Percentiles rank a stretch among this genome's conserved stretches.
Conservation (phyloP, 2,888 invertebrate species). For the Lycocerus yunnanus region DNA sequence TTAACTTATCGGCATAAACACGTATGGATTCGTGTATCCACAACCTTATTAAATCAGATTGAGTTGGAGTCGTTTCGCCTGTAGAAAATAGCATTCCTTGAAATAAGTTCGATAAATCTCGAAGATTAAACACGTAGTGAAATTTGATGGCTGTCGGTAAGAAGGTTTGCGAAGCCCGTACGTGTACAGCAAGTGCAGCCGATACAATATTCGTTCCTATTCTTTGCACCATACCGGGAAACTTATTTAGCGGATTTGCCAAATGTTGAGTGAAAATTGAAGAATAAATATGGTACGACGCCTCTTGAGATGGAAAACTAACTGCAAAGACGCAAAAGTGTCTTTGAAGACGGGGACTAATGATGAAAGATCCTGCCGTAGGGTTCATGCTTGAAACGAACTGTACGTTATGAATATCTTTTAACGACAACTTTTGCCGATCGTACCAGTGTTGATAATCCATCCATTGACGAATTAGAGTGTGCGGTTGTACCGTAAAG, state of each 20-base stretch:
- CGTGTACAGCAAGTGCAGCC: slow-evolving; percentile 77
- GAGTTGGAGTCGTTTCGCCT: slow-evolving; percentile 71
- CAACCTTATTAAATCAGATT: slow-evolving; percentile 74
- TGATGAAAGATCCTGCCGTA: slow-evolving; percentile 92
- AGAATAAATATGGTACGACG: slow-evolving; percentile 81
- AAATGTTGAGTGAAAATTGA: slow-evolving; percentile 82
- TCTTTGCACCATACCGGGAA: slow-evolving; percentile 63
- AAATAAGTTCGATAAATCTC: slow-evolving; percentile 92
- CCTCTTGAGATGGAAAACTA: slow-evolving; percentile 84
- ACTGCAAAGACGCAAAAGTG: slow-evolving; percentile 88
- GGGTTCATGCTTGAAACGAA: slow-evolving; percentile 97
- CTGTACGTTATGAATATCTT: slow-evolving; percentile 92
- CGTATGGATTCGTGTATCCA: slow-evolving; percentile 91
- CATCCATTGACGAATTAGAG: slow-evolving; percentile 88
- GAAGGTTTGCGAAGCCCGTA: slow-evolving; percentile 74
- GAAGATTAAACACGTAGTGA: slow-evolving; percentile 90
- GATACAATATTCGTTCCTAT: slow-evolving; percentile 67
- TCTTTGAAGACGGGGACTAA: slow-evolving; percentile 86
- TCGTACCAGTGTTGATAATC: slow-evolving; percentile 97
- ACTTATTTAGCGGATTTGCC: slow-evolving; percentile 67
- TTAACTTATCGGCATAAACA: slow-evolving; percentile 90
- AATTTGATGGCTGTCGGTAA: slow-evolving; percentile 94
- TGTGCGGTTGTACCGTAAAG: slow-evolving; percentile 94
- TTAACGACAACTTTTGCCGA: slow-evolving; percentile 78
- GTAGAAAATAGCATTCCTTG: slow-evolving; percentile 88